Evolutionary conservation across 2,888 invertebrate species (phyloP).

Genomic region (Hypena proboscidalis): DNA sequence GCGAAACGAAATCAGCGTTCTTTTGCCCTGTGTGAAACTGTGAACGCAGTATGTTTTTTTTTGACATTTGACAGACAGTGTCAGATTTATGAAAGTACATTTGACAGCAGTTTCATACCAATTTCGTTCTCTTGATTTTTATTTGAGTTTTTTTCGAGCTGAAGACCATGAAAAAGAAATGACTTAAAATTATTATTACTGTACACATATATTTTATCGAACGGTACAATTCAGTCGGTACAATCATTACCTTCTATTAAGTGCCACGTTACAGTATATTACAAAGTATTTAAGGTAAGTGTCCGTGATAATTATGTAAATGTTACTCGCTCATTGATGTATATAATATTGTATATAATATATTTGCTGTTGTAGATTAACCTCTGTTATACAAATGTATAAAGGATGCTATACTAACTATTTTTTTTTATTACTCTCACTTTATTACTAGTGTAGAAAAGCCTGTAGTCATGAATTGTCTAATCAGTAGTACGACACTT

Average conservation of each 20-base stretch:
- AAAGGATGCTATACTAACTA: too few relatives aligned
- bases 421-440: too few relatives aligned
- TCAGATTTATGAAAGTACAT: neutral
- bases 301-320: slow-evolving; percentile 37
- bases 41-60: too few relatives aligned
- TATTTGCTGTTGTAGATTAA: neutral
- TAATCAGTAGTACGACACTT: too few relatives aligned
- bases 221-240: slow-evolving; percentile 11
- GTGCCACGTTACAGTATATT: slow-evolving; percentile 37
- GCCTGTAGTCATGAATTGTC: too few relatives aligned
- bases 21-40: too few relatives aligned
- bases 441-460: too few relatives aligned
- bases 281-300: slow-evolving; percentile 38
- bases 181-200: slow-evolving; percentile 33
- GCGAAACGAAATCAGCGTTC: too few relatives aligned
- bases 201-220: slow-evolving; percentile 15
- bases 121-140: slow-evolving; percentile 18
- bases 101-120: slow-evolving; percentile 13
- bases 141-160: slow-evolving; percentile 30
- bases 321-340: slow-evolving; percentile 13
- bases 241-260: slow-evolving; percentile 23
- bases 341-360: slow-evolving; percentile 1
- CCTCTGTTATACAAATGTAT: too few relatives aligned
- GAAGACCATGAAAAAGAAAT: slow-evolving; percentile 19
- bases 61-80: neutral